Evolutionary conservation across 1,140 invertebrate species (phyloP), one percentile per base, ranked within the genome.

Genomic region (Pachypeltis micranthus): DNA sequence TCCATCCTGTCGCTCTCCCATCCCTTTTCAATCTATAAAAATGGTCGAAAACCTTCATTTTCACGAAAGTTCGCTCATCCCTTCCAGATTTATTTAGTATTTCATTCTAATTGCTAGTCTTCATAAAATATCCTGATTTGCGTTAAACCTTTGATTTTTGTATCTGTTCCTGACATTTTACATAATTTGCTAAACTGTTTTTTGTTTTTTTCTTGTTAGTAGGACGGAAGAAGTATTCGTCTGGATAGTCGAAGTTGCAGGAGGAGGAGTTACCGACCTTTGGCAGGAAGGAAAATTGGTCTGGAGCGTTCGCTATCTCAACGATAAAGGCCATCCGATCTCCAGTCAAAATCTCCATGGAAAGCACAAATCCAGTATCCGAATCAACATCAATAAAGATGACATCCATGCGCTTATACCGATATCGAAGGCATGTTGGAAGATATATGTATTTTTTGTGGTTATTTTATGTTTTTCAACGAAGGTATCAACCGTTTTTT

Each of bases 381-480:
- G 88, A 65, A 80, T 95, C 2, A 88, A 93, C 72, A 89, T 95
- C 67, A 89, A 93, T 71, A 95, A 95, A 74, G 93, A 96, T 73
- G 90, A 94, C 71, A 91, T 93, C 39, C 91, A 96, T 75, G 88
- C 91, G 1, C 91, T 96, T 26, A 78, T 96, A 25, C 91, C 93
- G 3, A 94, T 96, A 71, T 90, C 93, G 31, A 96, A 96, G 85
- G 91, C 93, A 78, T 75, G 70, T 66, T 27, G 29, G n/a, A 54
- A 23, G 7, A 2, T 21, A 4, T 56, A 26, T 2, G 26, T 24
- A 1, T 56, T 56, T 24, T 26, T 24, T 56, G n/a, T n/a, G n/a
- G n/a, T n/a, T 39, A n/a, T 39, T n/a, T 39, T 39, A 39, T 39
- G 7, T 39, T 39, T 39, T 39, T 39, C n/a, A 39, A 39, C 34